A percentile compares a stretch with the other conserved stretches of the same genome.
phyloP scores from a whole-genome alignment of 2,797 vertebrate genomes.

The Bufotes viridis region DNA sequence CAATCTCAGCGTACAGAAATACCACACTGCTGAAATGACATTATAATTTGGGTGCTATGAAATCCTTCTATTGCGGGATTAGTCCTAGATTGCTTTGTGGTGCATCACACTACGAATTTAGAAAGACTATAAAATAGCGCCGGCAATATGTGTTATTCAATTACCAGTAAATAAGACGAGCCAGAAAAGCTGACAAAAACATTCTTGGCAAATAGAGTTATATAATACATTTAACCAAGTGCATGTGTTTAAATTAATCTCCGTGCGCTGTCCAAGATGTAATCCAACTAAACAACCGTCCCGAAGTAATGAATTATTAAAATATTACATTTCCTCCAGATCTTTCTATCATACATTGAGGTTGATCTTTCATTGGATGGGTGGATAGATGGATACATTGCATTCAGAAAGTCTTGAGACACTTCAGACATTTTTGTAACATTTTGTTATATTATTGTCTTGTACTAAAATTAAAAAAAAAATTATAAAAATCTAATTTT shows the following conservation, averaged over 20 bases:
- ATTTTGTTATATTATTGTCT: too few relatives aligned
- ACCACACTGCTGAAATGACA: conserved; percentile 31
- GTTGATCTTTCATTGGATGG: background rate
- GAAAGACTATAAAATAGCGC: conserved; percentile 49
- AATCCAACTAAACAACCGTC: conserved; percentile 47
- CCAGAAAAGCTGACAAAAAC: conserved; percentile 52
- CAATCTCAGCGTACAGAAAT: conserved; percentile 32
- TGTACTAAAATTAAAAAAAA: too few relatives aligned
- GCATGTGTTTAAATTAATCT: conserved; percentile 53
- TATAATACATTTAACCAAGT: conserved; percentile 60
- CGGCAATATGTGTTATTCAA: conserved; percentile 50
- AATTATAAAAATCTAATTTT: too few relatives aligned
- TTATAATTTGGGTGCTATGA: conserved; percentile 35
- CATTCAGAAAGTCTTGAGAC: background rate
- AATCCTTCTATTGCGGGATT: conserved; percentile 7
- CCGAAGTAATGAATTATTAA: conserved; percentile 47
- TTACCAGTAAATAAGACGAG: conserved; percentile 41
- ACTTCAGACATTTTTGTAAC: too few relatives aligned
- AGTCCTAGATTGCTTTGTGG: conserved; percentile 38
- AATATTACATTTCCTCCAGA: conserved; percentile 18
- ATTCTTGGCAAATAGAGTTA: conserved; percentile 59
- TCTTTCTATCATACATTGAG: conserved; percentile 13
- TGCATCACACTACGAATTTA: conserved; percentile 53
- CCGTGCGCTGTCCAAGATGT: conserved; percentile 27
- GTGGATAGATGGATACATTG: background rate